Conservation (phyloP, 23 tunicate genomes). For the Phallusia fumigata region DNA sequence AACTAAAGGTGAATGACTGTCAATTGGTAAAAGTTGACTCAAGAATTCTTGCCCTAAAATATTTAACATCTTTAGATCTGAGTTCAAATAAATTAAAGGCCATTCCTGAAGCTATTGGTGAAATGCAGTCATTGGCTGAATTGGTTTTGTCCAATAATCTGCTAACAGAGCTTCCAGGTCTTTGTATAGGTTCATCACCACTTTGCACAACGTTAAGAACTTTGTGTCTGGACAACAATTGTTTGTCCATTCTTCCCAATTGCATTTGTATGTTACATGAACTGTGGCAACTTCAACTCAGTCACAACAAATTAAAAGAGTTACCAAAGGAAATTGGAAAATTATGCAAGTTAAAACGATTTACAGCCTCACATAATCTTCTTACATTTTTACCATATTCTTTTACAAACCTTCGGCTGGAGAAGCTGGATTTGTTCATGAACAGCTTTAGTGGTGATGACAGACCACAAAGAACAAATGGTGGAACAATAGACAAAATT, state of each 20-base stretch:
- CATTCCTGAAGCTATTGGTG: conserved; percentile 24
- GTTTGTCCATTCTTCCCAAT: conserved; percentile 27
- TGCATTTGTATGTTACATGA: conserved; percentile 23
- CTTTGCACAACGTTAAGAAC: conserved; percentile 11
- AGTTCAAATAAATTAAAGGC: conserved; percentile 41
- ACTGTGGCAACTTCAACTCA: conserved; percentile 38
- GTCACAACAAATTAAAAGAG: conserved; percentile 26
- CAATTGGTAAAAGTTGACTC: conserved; percentile 21
- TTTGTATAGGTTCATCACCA: background rate
- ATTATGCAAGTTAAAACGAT: conserved; percentile 22
- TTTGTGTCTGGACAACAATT: conserved; percentile 25
- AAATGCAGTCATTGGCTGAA: conserved; percentile 19
- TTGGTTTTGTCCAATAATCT: conserved; percentile 19
- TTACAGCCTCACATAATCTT: conserved; percentile 36
- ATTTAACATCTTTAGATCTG: conserved; percentile 36
- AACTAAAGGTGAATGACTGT: conserved; percentile 36
- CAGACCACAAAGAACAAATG: background rate
- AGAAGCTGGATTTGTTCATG: conserved; percentile 31
- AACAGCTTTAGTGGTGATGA: conserved; percentile 20
- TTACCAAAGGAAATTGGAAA: conserved; percentile 44
- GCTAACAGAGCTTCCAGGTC: conserved; percentile 13
- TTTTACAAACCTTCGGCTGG: conserved; percentile 1
- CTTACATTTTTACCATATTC: conserved; percentile 32
- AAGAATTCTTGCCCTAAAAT: conserved; percentile 44
- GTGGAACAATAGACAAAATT: background rate